Base-by-base conservation (phyloP, 2,113 vertebrate genomes). In the Tamias sibiricus region DNA sequence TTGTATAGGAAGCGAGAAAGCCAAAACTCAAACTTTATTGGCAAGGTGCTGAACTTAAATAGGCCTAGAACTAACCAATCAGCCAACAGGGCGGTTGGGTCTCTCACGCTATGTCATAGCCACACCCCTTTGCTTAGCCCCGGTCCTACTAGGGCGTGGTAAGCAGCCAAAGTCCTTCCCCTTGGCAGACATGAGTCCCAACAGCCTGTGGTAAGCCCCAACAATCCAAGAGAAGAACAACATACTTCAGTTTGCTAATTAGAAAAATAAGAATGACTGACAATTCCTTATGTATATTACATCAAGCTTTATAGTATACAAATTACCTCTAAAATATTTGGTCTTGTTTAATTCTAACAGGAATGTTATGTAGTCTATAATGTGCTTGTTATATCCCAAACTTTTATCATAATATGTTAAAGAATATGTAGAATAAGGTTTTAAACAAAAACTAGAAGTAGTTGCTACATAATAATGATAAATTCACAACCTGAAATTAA, bases 361-460 rank as follows among this genome's bases (percentile, higher is more conserved):
- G 12, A 30, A 4, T 1, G 1, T 4, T 81, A 59, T 17, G 16
- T 3, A 59, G 9, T 49, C 96, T 64, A 9, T 42, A 82, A 28
- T 87, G 0, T 72, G 30, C 62, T 83, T 72, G n/a, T 62, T 87
- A 37, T 52, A 90, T 79, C n/a, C 37, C 40, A 40, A 92, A 96
- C 28, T 82, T 71, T 28, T 74, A 94, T 72, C 7, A 92, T 37
- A 87, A 83, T 4, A 87, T 59, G 16, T 72, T 68, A 83, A 77
- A 92, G 8, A 68, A 85, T 47, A 92, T 6, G 1, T 42, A 90
- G 4, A 84, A 1, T 84, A 80, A 72, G 16, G 1, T 79, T 92
- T 84, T 80, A 87, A 96, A 79, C 44, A 95, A 93, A 96, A 88
- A 80, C 66, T 69, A 80, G 7, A 68, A 81, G 32, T n/a, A 81